Evolutionary conservation across 2,888 invertebrate genomes (phyloP), one percentile per base, ranked within the genome.

Genomic region (Phortica okadai): DNA sequence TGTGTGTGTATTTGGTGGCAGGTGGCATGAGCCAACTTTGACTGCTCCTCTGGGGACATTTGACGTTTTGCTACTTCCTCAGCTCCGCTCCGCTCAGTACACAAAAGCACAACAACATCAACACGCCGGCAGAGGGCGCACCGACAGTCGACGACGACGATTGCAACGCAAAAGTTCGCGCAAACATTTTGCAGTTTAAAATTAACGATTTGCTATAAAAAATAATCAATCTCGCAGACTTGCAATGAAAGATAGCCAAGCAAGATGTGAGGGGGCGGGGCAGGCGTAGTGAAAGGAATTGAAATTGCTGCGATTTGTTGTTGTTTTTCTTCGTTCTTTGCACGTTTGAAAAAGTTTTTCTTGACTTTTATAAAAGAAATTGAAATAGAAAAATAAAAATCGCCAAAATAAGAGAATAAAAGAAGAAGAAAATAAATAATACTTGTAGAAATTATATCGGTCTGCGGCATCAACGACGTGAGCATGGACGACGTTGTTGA

Each of bases 1-100:
- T 78, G 7, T 84, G 56, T 67, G 25, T 66, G 21, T 77, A 56
- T 76, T 74, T 73, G 67, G 67, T 75, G 33, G 16, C 33, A 5
- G 33, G 66, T 41, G 42, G 33, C 66, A 41, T 33, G 41, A 14
- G 66, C 41, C 66, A 41, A n/a, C 66, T 66, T 66, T 66, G 66
- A 66, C 42, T 66, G 66, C 66, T 66, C 66, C 66, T 66, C 66
- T 66, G 66, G 66, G 66, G 66, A 66, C 66, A 66, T 66, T 66
- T 66, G 66, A 66, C 42, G 66, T 33, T 33, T 66, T n/a, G 42
- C 41, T n/a, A 62, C 21, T 41, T 66, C 0, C 41, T 14, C n/a
- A 66, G 14, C 66, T 21, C 11, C 6, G 1, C 62, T 62, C n/a
- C n/a, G 6, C 41, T 14, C n/a, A 66, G 14, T 42, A 66, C 7